These are phyloP conservation scores for Tigriopus californicus DNA, from an alignment of 2,888 invertebrate species.

Conservation along the genomic window DNA sequence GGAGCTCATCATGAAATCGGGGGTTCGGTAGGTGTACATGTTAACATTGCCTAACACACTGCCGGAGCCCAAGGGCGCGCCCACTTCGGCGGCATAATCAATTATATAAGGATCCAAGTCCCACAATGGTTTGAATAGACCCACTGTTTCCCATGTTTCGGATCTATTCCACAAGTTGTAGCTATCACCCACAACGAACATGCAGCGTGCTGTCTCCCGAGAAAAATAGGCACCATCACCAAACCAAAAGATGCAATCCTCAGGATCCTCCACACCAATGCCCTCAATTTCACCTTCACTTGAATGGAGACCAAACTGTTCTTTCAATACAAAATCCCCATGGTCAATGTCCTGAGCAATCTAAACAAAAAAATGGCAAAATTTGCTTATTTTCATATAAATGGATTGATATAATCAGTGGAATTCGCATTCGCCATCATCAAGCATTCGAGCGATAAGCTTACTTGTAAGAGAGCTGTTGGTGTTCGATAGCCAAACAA, in stretches of 20 bases:
- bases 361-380: not conserved
- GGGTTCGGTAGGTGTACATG: not conserved
- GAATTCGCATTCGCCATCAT: too few relatives aligned
- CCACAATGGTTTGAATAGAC: not conserved
- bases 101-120: not conserved
- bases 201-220: not conserved
- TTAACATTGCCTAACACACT: not conserved
- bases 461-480: not conserved
- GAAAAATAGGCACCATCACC: not conserved
- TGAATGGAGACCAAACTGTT: not conserved
- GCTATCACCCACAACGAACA: not conserved
- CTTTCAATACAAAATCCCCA: not conserved
- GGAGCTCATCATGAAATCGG: constrained; percentile 1
- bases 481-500: not conserved
- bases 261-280: not conserved
- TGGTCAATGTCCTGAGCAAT: not conserved
- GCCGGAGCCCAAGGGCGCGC: not conserved
- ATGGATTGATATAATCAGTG: too few relatives aligned
- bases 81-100: not conserved
- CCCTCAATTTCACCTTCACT: not conserved
- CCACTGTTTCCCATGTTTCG: not conserved
- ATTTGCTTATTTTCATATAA: too few relatives aligned
- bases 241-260: constrained; percentile 4
- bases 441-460: too few relatives aligned
- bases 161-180: constrained; percentile 1